Evolutionary conservation across 1,140 invertebrate species (phyloP).

Genomic region (Tetramorium simillimum): DNA sequence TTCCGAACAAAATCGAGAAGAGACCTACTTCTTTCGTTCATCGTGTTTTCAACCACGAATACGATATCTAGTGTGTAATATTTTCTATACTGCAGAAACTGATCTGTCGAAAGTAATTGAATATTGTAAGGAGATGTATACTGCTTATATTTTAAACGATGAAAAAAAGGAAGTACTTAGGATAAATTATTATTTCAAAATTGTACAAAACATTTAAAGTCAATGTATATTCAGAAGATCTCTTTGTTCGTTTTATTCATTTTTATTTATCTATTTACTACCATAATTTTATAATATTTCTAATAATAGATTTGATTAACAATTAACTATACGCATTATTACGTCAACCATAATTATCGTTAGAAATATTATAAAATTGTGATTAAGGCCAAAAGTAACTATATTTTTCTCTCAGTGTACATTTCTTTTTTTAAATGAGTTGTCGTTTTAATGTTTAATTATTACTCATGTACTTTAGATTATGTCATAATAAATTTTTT

Average conservation of each 20-base stretch:
- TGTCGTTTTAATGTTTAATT: neutral
- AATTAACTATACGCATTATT: too few species aligned
- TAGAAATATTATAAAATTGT: too few species aligned
- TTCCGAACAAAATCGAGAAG: neutral
- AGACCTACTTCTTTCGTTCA: neutral
- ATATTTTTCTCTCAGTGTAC: too few species aligned
- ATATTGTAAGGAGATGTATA: neutral
- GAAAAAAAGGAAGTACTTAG: neutral
- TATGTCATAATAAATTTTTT: neutral
- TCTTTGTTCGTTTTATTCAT: neutral
- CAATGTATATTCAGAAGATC: too few species aligned
- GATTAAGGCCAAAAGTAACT: too few species aligned
- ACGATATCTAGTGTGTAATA: neutral
- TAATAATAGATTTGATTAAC: too few species aligned
- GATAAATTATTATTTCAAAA: neutral
- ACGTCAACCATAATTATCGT: too few species aligned
- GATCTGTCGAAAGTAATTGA: neutral
- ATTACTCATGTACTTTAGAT: neutral
- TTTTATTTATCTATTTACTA: neutral
- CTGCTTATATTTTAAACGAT: neutral
- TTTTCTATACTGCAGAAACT: neutral
- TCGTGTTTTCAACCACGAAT: neutral
- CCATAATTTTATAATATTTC: too few species aligned
- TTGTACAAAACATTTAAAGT: neutral
- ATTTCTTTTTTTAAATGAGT: neutral